These are phyloP conservation scores for Cynoglossus semilaevis DNA, from an alignment of 2,113 vertebrate species.

Conservation along the genomic window DNA sequence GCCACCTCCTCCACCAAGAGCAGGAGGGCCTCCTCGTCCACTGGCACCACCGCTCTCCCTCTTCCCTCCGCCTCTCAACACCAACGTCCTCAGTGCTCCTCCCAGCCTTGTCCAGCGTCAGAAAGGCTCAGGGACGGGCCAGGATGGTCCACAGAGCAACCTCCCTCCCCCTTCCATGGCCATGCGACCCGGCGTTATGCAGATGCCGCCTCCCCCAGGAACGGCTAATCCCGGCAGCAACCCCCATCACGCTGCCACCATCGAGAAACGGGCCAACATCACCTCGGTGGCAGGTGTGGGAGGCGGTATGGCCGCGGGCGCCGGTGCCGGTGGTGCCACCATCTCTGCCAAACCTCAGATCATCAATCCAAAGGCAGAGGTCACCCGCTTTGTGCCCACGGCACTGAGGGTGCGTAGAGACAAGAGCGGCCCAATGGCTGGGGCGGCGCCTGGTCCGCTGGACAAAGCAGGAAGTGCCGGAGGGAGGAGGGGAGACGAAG, in stretches of 20 bases:
- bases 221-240: constrained; percentile 57
- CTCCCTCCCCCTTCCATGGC: constrained; percentile 68
- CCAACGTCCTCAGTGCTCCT: constrained; percentile 92
- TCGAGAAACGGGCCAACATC: constrained; percentile 78
- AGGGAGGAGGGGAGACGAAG: constrained; percentile 78
- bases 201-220: constrained; percentile 78
- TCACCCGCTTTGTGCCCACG: constrained; percentile 95
- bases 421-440: constrained; percentile 66
- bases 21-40: constrained; percentile 82
- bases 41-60: constrained; percentile 84
- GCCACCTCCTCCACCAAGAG: constrained; percentile 91
- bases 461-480: constrained; percentile 61
- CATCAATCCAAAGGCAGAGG: constrained; percentile 95
- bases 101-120: constrained; percentile 92
- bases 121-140: constrained; percentile 80
- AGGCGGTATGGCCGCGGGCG: constrained; percentile 41
- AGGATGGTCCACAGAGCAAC: constrained; percentile 60
- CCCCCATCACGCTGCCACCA: constrained; percentile 72
- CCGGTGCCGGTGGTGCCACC: constrained; percentile 74
- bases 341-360: constrained; percentile 99
- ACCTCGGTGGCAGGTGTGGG: constrained; percentile 56
- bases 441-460: constrained; percentile 28
- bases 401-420: constrained; percentile 92
- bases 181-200: constrained; percentile 70
- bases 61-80: constrained; percentile 86